phyloP scores from a whole-genome alignment of 2,888 invertebrate genomes.

The Helobdella robusta region DNA sequence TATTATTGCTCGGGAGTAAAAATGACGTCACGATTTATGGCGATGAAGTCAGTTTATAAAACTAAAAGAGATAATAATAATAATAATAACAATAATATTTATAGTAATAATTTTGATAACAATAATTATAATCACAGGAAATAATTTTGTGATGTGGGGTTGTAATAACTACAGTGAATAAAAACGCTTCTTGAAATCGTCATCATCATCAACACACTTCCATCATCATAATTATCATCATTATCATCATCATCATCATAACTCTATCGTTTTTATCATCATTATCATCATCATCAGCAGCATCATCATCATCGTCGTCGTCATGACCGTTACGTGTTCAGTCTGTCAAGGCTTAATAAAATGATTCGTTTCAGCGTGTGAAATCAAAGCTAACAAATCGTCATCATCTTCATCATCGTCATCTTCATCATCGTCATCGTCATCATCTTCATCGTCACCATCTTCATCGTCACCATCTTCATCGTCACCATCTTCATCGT shows the following conservation, averaged over 20 bases:
- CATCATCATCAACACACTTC: background rate
- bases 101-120: background rate
- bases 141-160: background rate
- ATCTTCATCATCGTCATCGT: background rate
- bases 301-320: background rate
- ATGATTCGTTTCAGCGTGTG: too few species aligned
- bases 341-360: too few species aligned
- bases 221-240: conserved; percentile 15
- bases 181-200: background rate
- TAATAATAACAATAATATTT: background rate
- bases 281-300: background rate
- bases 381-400: too few species aligned
- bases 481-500: background rate
- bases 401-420: background rate
- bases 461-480: background rate
- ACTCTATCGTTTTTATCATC: background rate
- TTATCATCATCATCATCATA: conserved; percentile 12
- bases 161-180: background rate
- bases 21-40: too few species aligned
- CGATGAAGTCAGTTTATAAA: too few species aligned
- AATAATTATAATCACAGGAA: conserved; percentile 6
- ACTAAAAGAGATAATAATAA: background rate
- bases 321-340: too few species aligned
- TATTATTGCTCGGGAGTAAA: too few species aligned
- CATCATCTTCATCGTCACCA: background rate